These are phyloP conservation scores for Morus bassanus DNA, from an alignment of 2,797 vertebrate species.

Conservation along the genomic window DNA sequence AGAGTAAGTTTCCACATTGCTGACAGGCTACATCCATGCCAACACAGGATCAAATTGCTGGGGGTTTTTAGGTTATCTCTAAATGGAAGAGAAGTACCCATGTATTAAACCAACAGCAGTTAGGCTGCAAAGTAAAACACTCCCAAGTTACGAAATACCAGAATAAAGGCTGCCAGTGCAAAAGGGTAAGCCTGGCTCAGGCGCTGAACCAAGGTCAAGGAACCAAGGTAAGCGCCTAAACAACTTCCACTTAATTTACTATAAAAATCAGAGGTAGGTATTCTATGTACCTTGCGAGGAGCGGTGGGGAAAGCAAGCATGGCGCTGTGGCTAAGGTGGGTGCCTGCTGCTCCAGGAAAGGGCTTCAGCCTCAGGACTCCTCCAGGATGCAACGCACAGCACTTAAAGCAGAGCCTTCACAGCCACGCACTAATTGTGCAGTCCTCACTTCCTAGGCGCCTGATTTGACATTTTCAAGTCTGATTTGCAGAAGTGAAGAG, in stretches of 20 bases:
- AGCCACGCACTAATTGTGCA: neutral
- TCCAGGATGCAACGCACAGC: neutral
- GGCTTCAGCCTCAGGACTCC: neutral
- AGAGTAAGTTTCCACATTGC: neutral
- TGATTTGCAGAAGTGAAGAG: neutral
- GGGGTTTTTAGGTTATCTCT: neutral
- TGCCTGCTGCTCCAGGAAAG: neutral
- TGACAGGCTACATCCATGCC: neutral
- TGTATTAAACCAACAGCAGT: neutral
- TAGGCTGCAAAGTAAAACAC: neutral
- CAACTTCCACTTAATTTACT: neutral
- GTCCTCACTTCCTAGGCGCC: neutral
- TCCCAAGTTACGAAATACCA: neutral
- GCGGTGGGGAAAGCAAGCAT: accelerated
- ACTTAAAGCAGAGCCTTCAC: neutral
- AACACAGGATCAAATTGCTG: neutral
- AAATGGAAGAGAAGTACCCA: neutral
- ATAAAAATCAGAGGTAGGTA: neutral
- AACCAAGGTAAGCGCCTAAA: neutral
- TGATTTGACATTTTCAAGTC: neutral
- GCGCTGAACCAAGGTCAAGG: neutral
- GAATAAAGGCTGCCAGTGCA: neutral
- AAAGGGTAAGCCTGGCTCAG: neutral
- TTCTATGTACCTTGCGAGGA: neutral
- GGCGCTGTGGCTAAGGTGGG: accelerated